These are phyloP conservation scores for Leptatherina wallacei DNA, from an alignment of 2,797 vertebrate species.

Conservation along the genomic window DNA sequence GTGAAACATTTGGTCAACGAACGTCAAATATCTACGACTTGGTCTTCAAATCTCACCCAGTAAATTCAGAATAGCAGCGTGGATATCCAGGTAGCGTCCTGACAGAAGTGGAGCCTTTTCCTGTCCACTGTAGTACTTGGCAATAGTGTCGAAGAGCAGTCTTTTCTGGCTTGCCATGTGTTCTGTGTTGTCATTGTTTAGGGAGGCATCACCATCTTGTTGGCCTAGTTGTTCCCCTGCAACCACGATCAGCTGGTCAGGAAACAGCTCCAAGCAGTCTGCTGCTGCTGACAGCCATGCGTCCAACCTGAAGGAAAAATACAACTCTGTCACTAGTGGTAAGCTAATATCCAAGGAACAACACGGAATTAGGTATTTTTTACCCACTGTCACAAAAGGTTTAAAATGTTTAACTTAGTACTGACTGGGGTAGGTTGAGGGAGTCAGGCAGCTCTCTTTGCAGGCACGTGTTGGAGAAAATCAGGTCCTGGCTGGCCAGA, in stretches of 20 bases:
- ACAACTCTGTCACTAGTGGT: too few species aligned
- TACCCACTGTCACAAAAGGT: background rate
- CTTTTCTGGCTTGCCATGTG: slow-evolving; percentile 80
- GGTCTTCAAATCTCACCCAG: slow-evolving; percentile 79
- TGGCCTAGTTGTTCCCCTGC: slow-evolving; percentile 85
- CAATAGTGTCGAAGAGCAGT: slow-evolving; percentile 87
- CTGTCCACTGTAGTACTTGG: slow-evolving; percentile 87
- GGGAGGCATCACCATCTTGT: slow-evolving; percentile 33
- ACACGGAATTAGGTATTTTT: too few species aligned
- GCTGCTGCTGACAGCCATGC: slow-evolving; percentile 85
- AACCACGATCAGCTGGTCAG: slow-evolving; percentile 87
- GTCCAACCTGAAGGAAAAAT: slow-evolving; percentile 77
- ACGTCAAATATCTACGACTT: background rate
- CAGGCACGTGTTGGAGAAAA: slow-evolving; percentile 89
- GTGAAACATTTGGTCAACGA: background rate
- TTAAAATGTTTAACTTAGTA: slow-evolving; percentile 34
- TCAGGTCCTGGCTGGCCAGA: slow-evolving; percentile 79
- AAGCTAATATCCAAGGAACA: background rate
- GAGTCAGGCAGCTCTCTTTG: slow-evolving; percentile 84
- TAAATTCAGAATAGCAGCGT: slow-evolving; percentile 84
- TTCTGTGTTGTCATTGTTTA: slow-evolving; percentile 35
- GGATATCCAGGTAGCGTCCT: slow-evolving; percentile 82
- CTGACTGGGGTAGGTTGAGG: slow-evolving; percentile 86
- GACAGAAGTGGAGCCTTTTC: slow-evolving; percentile 84
- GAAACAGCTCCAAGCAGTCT: slow-evolving; percentile 90